phyloP scores from a whole-genome alignment of 2,113 vertebrate genomes.

The Chlorodrepanis virens region DNA sequence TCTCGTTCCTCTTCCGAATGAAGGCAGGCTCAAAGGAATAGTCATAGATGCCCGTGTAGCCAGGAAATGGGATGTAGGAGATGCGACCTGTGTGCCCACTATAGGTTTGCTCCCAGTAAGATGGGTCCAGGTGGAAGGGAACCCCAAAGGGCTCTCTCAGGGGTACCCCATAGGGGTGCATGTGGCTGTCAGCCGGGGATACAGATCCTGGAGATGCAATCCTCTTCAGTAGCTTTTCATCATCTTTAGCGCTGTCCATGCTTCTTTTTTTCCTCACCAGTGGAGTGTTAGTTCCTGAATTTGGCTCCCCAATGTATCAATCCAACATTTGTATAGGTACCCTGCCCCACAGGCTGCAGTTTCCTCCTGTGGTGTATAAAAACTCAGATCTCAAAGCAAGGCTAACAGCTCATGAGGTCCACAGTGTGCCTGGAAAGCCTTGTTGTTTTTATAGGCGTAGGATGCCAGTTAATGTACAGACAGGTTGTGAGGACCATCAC shows the following conservation, averaged over 20 bases:
- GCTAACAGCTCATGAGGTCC: background rate
- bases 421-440: background rate
- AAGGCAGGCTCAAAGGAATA: slow-evolving; percentile 85
- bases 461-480: slow-evolving; percentile 35
- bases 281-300: background rate
- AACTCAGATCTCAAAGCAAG: background rate
- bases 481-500: slow-evolving; percentile 25
- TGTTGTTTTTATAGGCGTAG: slow-evolving; percentile 33
- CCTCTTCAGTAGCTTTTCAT: slow-evolving; percentile 32
- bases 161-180: slow-evolving; percentile 6
- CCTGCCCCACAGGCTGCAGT: background rate
- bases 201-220: slow-evolving; percentile 54
- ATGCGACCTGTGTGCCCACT: slow-evolving; percentile 48
- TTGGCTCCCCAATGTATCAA: background rate
- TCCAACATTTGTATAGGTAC: slow-evolving; percentile 20
- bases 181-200: slow-evolving; percentile 41
- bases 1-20: slow-evolving; percentile 88
- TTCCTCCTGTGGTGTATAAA: background rate
- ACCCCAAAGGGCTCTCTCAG: slow-evolving; percentile 59
- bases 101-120: slow-evolving; percentile 65
- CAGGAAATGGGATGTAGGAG: slow-evolving; percentile 75
- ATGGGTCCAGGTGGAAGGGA: slow-evolving; percentile 65
- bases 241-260: slow-evolving; percentile 57
- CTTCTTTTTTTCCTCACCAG: background rate
- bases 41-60: slow-evolving; percentile 73